These are phyloP conservation scores for Mobula birostris DNA, from an alignment of 2,113 vertebrate genomes.

Conservation along the genomic window DNA sequence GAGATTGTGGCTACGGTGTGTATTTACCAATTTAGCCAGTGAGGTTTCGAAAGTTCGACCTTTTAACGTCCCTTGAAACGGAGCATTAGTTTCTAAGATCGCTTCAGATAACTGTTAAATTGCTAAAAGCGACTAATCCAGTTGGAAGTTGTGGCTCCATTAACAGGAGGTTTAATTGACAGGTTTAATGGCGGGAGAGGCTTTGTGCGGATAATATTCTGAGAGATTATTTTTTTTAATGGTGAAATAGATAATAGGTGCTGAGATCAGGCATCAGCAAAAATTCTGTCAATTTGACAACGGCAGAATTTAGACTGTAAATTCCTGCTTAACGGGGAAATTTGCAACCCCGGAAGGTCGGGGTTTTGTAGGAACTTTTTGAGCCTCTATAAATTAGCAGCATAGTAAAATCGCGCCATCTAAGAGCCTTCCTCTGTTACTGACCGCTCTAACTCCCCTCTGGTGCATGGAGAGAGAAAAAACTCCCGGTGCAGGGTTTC, in stretches of 20 bases:
- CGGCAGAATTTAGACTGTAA: background rate
- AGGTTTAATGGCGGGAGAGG: background rate
- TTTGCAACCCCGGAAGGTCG: background rate
- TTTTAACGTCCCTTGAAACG: background rate
- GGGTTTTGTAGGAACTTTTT: background rate
- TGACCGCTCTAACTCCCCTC: background rate
- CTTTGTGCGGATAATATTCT: background rate
- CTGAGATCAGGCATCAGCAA: background rate
- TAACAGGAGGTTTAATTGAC: slow-evolving; percentile 28
- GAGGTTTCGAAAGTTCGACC: background rate
- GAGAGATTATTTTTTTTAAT: slow-evolving; percentile 22
- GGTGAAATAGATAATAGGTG: background rate
- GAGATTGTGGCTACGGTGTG: background rate
- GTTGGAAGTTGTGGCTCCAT: slow-evolving; percentile 1
- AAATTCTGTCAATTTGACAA: background rate
- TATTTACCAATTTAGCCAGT: background rate
- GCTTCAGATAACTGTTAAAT: slow-evolving; percentile 15
- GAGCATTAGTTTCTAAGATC: background rate
- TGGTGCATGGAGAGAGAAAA: background rate
- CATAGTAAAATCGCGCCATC: background rate
- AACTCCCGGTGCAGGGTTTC: too few relatives aligned
- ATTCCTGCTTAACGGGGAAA: background rate
- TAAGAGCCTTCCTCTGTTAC: background rate
- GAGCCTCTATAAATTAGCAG: background rate
- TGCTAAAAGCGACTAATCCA: background rate